phyloP scores from a whole-genome alignment of 2,888 invertebrate genomes.

The Aspidiotus destructor region DNA sequence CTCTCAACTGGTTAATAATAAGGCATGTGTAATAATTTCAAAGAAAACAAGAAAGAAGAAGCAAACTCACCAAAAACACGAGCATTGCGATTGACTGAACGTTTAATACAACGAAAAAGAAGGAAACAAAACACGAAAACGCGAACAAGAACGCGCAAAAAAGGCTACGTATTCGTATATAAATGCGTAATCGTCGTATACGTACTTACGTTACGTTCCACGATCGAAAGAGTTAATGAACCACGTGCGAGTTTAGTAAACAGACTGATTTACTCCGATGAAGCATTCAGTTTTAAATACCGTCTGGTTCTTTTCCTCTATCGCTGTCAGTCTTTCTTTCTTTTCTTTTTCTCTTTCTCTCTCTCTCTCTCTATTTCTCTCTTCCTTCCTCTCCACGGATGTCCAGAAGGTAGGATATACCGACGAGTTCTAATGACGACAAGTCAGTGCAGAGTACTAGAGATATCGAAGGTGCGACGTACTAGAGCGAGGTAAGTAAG shows the following conservation, averaged over 20 bases:
- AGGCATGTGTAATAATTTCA: not conserved
- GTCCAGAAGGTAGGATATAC: constrained; percentile 14
- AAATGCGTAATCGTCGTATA: constrained; percentile 1
- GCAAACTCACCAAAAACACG: constrained; percentile 17
- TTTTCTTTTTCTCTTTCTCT: not conserved
- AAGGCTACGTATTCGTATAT: constrained; percentile 1
- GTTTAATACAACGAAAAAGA: not conserved
- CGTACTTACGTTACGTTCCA: no score
- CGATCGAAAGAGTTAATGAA: constrained; percentile 7
- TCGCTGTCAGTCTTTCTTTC: not conserved
- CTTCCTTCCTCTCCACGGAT: constrained; percentile 8
- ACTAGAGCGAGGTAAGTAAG: no score
- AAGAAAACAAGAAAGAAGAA: no score
- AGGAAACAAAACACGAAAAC: constrained; percentile 17
- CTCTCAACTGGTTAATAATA: no score
- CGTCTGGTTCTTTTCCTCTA: constrained; percentile 26
- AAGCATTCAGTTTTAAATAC: constrained; percentile 31
- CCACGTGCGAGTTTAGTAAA: constrained; percentile 17
- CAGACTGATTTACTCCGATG: constrained; percentile 25
- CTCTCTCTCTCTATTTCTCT: no score
- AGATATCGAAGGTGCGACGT: no score
- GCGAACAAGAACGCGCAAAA: constrained; percentile 13
- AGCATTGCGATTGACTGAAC: constrained; percentile 4
- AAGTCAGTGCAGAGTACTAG: constrained; percentile 15
- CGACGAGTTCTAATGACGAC: constrained; percentile 9